Evolutionary conservation across 2,113 vertebrate genomes (phyloP), one percentile per base, ranked within the genome.

Genomic region (Hystrix cristata): DNA sequence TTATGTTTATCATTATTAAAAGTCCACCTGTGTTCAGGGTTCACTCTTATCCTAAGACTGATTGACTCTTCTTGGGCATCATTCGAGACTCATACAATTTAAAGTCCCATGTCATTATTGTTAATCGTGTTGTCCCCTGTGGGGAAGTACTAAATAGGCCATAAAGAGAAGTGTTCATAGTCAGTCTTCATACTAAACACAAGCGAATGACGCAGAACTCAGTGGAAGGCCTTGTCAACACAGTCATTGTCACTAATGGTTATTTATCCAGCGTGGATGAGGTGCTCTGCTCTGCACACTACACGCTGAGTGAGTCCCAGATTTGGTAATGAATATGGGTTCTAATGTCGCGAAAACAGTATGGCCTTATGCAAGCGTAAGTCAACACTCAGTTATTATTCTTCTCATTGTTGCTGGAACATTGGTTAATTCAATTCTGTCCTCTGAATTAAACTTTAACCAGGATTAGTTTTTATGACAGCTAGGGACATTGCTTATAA

Each of bases 361-460:
- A 46, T 12, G 46, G 59, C 48, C 95, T 96, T n/a, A 27, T 15
- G 43, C 29, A 78, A 90, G 74, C 51, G 23, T 72, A 91, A 95
- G 79, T 55, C 92, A 92, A 71, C 29, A n/a, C 43, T 91, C 46
- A 14, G 19, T 92, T 94, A 64, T 57, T 95, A 60, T 62, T 91
- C 65, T 71, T 96, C 74, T 94, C 69, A 89, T 87, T 87, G 51
- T 78, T 83, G n/a, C 90, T 95, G 80, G 94, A 93, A 92, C 64
- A 81, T 72, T 83, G 81, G 64, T 96, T 97, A 96, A 97, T 95
- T 95, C 84, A 92, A 3, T 97, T 95, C 84, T 97, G 90, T 96
- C 53, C 82, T 90, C 80, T 72, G 81, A 95, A 93, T 65, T 91
- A 83, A 94, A 95, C 92, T 95, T 97, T 84, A 95, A 96, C 86